Percentiles rank a stretch among this genome's conserved stretches.
Conservation (phyloP, 2,113 vertebrate species). For the Nycticebus coucang region DNA sequence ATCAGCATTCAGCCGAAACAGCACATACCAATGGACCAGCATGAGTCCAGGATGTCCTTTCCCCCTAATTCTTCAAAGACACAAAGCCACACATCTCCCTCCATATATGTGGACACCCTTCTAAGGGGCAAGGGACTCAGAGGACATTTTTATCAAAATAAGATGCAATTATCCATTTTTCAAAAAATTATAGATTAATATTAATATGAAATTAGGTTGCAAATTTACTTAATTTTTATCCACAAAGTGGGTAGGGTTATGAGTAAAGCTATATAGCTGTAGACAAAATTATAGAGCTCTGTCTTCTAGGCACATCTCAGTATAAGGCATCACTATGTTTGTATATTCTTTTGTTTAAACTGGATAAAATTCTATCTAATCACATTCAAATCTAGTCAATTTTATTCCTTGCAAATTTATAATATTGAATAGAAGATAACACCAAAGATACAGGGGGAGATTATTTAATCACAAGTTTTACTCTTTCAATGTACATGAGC, state of each 20-base stretch:
- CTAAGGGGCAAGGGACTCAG: not conserved
- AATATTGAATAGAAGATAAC: not conserved
- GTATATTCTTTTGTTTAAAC: not conserved
- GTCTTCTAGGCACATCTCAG: not conserved
- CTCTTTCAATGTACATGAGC: not conserved
- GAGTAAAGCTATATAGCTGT: not conserved
- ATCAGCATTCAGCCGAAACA: not conserved
- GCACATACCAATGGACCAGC: not conserved
- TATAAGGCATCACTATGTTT: not conserved
- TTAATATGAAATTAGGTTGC: not conserved
- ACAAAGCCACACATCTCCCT: not conserved
- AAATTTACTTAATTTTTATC: constrained; percentile 9
- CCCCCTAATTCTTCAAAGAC: not conserved
- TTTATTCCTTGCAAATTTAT: not conserved
- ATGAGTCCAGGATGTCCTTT: not conserved
- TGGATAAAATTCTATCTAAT: not conserved
- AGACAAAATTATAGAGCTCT: not conserved
- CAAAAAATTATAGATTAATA: not conserved
- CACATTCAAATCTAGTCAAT: not conserved
- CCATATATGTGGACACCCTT: not conserved
- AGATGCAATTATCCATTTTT: not conserved
- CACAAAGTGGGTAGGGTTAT: not conserved
- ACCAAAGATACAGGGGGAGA: not conserved
- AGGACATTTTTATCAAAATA: not conserved
- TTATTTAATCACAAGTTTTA: not conserved